Percentiles rank a stretch among this genome's conserved stretches.
Evolutionary conservation across 2,888 invertebrate species (phyloP).

Genomic region (Leptopterna dolabrata): DNA sequence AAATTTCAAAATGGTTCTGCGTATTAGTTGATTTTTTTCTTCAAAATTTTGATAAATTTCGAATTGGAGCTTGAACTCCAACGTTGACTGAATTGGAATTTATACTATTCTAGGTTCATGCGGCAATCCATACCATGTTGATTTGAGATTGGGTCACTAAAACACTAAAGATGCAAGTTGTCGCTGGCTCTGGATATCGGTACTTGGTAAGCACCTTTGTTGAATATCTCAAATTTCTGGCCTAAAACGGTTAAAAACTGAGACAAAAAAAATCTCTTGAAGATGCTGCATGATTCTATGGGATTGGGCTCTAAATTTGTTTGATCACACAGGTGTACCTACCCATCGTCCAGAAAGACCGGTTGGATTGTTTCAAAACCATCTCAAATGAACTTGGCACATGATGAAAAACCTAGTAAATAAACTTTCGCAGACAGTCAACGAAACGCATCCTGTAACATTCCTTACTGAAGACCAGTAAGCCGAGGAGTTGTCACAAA

Average conservation of each 20-base stretch:
- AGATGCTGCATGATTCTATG: background rate
- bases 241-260: background rate
- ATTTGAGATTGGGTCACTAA: slow-evolving; percentile 47
- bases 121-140: slow-evolving; percentile 49
- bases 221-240: background rate
- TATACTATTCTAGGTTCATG: slow-evolving; percentile 48
- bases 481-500: no score
- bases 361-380: background rate
- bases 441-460: no score
- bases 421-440: background rate
- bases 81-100: slow-evolving; percentile 16
- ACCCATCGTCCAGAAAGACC: slow-evolving; percentile 14
- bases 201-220: slow-evolving; percentile 32
- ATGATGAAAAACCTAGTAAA: background rate
- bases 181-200: slow-evolving; percentile 38
- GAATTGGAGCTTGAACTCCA: background rate
- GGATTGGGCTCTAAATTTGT: background rate
- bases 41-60: background rate
- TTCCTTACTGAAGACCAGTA: no score
- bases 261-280: background rate
- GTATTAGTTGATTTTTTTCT: no score
- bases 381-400: slow-evolving; percentile 35
- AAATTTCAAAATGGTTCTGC: no score
- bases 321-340: slow-evolving; percentile 11
- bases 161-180: slow-evolving; percentile 41